Conservation (phyloP, 2,113 vertebrate species). For the Turnix velox region DNA sequence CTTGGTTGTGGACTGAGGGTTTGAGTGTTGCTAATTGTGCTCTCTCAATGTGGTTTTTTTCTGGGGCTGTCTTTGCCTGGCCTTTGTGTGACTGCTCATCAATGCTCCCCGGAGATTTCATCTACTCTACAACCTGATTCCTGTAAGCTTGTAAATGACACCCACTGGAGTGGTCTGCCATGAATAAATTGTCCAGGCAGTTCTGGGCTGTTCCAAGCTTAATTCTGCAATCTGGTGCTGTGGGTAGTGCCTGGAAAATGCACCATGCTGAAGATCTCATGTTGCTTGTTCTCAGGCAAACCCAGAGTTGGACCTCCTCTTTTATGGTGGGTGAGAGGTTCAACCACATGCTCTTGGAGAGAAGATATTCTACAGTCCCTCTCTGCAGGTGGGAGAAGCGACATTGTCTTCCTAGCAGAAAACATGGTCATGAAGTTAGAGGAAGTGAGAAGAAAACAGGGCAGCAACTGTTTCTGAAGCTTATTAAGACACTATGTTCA, state of each 20-base stretch:
- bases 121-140: neutral
- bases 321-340: neutral
- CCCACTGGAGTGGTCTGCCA: neutral
- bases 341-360: neutral
- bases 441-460: neutral
- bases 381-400: neutral
- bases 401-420: neutral
- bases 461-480: neutral
- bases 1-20: too few relatives aligned
- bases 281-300: neutral
- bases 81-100: too few relatives aligned
- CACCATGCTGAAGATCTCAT: accelerated
- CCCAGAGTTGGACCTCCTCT: neutral
- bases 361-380: neutral
- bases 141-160: neutral
- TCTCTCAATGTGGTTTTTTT: neutral
- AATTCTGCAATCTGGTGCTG: neutral
- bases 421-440: neutral
- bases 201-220: neutral
- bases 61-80: neutral
- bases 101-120: neutral
- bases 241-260: neutral
- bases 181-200: neutral
- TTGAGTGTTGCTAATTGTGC: neutral
- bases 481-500: neutral